These are phyloP conservation scores for Damaliscus lunatus DNA, from an alignment of 2,113 vertebrate species.

Conservation along the genomic window DNA sequence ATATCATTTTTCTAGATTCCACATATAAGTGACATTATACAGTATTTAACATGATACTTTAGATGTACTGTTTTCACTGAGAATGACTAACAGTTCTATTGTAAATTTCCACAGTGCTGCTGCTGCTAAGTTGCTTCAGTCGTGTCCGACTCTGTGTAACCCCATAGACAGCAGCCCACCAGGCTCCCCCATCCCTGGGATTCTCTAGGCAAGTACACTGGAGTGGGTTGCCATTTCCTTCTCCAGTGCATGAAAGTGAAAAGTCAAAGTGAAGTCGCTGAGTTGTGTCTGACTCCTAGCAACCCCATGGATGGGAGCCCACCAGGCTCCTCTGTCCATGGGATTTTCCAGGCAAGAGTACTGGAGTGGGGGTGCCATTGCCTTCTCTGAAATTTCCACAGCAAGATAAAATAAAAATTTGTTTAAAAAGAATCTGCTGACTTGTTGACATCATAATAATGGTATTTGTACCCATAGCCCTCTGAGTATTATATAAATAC, in stretches of 20 bases:
- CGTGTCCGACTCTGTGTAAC: background rate
- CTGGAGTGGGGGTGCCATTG: background rate
- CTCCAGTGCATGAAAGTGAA: background rate
- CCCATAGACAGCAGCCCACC: background rate
- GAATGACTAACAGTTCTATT: conserved; percentile 36
- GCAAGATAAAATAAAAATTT: background rate
- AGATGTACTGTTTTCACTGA: conserved; percentile 21
- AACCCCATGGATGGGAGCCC: no score
- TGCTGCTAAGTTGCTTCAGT: background rate
- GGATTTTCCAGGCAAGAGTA: background rate
- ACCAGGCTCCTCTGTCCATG: background rate
- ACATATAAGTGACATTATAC: background rate
- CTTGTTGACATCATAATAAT: background rate
- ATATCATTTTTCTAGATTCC: background rate
- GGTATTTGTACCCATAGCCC: background rate
- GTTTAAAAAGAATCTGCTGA: background rate
- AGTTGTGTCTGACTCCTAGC: accelerated
- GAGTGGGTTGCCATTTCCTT: background rate
- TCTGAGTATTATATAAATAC: background rate
- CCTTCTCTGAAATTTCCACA: background rate
- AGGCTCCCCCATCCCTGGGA: background rate
- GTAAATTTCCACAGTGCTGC: background rate
- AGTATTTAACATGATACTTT: conserved; percentile 38
- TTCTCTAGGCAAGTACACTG: background rate
- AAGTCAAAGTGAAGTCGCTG: background rate